These are phyloP conservation scores for Chrysopilus asiliformis DNA, from an alignment of 2,888 invertebrate species.

Conservation along the genomic window DNA sequence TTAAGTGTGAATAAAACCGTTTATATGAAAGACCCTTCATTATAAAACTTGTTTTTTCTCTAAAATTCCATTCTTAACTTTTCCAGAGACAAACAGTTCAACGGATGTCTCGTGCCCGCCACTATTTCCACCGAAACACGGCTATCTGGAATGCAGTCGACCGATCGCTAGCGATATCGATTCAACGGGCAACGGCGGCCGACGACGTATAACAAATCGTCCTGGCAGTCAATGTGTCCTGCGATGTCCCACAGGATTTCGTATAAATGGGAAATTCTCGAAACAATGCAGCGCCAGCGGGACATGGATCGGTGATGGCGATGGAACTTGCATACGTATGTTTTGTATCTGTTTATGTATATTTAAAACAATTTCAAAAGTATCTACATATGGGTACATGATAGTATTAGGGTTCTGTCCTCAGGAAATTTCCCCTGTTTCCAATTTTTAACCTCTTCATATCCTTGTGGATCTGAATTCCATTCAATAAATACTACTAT, in stretches of 20 bases:
- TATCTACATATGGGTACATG: too few species aligned
- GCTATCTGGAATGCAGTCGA: slow-evolving; percentile 38
- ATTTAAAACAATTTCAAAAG: too few species aligned
- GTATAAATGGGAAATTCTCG: slow-evolving; percentile 36
- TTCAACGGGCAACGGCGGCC: slow-evolving; percentile 17
- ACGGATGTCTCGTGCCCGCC: slow-evolving; percentile 32
- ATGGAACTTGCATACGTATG: slow-evolving; percentile 38
- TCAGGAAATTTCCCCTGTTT: too few species aligned
- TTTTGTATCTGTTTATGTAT: slow-evolving; percentile 15
- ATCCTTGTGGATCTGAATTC: too few species aligned
- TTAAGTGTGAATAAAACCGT: too few species aligned
- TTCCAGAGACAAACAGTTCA: slow-evolving; percentile 15
- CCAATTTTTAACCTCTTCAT: too few species aligned
- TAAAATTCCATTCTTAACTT: too few species aligned
- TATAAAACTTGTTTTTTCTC: too few species aligned
- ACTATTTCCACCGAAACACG: slow-evolving; percentile 35
- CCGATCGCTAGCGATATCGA: slow-evolving; percentile 17
- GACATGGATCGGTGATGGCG: slow-evolving; percentile 36
- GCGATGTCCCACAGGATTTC: slow-evolving; percentile 30
- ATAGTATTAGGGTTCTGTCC: too few species aligned
- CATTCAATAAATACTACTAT: too few species aligned
- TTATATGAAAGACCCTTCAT: too few species aligned
- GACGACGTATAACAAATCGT: slow-evolving; percentile 31
- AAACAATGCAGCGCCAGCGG: slow-evolving; percentile 36
- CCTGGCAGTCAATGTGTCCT: slow-evolving; percentile 39